These are phyloP conservation scores for Mayetiola destructor DNA, from an alignment of 2,888 invertebrate genomes.

Conservation along the genomic window DNA sequence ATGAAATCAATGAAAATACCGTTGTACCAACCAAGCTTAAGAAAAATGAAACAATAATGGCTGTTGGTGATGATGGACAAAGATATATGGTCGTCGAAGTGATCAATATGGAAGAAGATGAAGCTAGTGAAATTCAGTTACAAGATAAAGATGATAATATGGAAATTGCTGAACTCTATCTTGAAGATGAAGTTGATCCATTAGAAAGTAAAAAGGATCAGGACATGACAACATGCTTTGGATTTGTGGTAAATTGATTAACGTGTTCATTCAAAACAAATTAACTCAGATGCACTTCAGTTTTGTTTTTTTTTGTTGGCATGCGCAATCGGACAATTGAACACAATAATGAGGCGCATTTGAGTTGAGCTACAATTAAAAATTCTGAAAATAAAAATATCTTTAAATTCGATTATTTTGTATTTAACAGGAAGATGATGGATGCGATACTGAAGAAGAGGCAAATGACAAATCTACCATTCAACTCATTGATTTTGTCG, in stretches of 20 bases:
- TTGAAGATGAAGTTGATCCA: slow-evolving; percentile 35
- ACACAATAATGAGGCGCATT: too few species aligned
- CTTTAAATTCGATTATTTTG: slow-evolving; percentile 14
- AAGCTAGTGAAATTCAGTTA: slow-evolving; percentile 34
- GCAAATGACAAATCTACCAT: slow-evolving; percentile 23
- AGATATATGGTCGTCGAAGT: slow-evolving; percentile 11
- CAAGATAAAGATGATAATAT: slow-evolving; percentile 26
- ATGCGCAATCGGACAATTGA: too few species aligned
- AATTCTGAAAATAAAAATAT: not conserved
- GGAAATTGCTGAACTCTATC: slow-evolving; percentile 34
- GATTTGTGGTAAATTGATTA: slow-evolving; percentile 54
- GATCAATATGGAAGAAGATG: slow-evolving; percentile 44
- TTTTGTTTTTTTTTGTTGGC: not conserved
- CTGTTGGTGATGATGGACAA: slow-evolving; percentile 7
- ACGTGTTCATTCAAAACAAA: not conserved
- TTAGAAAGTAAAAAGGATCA: slow-evolving; percentile 34
- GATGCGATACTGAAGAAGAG: slow-evolving; percentile 19
- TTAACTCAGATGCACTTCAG: not conserved
- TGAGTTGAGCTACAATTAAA: not conserved
- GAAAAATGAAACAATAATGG: not conserved
- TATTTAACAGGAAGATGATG: slow-evolving; percentile 24
- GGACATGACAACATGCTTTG: slow-evolving; percentile 69
- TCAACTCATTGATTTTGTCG: slow-evolving; percentile 20
- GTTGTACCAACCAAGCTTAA: not conserved
- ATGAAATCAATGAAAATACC: slow-evolving; percentile 27